Percentiles rank a stretch among this genome's conserved stretches.
Evolutionary conservation across 1,140 invertebrate genomes (phyloP).

Genomic region (Heliconius himera): DNA sequence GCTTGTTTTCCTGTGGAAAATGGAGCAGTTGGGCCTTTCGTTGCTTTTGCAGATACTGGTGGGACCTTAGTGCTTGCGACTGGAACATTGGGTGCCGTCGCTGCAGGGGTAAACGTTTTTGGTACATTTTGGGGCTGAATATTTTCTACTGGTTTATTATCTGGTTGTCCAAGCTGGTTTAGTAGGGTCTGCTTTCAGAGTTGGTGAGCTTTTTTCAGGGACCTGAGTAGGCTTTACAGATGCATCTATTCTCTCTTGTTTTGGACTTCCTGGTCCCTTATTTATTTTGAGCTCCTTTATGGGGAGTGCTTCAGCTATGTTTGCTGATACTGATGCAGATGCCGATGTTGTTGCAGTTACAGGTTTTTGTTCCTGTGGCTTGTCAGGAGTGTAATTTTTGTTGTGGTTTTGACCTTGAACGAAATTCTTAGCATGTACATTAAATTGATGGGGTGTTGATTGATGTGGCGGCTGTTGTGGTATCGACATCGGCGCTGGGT

Average conservation of each 20-base stretch:
- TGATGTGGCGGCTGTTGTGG: constrained; percentile 61
- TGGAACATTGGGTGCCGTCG: constrained; percentile 46
- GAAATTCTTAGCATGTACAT: constrained; percentile 80
- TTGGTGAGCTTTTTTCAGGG: constrained; percentile 63
- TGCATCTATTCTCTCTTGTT: constrained; percentile 56
- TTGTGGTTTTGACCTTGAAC: constrained; percentile 72
- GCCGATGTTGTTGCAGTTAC: constrained; percentile 43
- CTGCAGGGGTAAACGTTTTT: constrained; percentile 57
- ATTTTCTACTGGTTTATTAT: constrained; percentile 53
- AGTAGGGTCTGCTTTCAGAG: constrained; percentile 56
- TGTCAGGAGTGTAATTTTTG: constrained; percentile 64
- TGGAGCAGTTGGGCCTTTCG: constrained; percentile 66
- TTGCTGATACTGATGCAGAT: constrained; percentile 40
- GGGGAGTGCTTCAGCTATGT: constrained; percentile 62
- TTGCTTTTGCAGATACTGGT: constrained; percentile 57
- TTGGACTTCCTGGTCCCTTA: constrained; percentile 70
- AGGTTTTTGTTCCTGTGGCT: constrained; percentile 62
- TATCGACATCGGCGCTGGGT: constrained; percentile 58
- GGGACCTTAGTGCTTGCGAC: constrained; percentile 50
- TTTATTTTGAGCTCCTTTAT: constrained; percentile 78
- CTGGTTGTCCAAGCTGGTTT: constrained; percentile 68
- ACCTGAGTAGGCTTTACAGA: constrained; percentile 49
- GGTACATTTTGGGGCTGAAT: constrained; percentile 43
- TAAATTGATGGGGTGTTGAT: constrained; percentile 74
- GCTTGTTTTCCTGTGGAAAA: constrained; percentile 68